Evolutionary conservation across 1,140 invertebrate genomes (phyloP).

Genomic region (Drosophila quadrilineata): DNA sequence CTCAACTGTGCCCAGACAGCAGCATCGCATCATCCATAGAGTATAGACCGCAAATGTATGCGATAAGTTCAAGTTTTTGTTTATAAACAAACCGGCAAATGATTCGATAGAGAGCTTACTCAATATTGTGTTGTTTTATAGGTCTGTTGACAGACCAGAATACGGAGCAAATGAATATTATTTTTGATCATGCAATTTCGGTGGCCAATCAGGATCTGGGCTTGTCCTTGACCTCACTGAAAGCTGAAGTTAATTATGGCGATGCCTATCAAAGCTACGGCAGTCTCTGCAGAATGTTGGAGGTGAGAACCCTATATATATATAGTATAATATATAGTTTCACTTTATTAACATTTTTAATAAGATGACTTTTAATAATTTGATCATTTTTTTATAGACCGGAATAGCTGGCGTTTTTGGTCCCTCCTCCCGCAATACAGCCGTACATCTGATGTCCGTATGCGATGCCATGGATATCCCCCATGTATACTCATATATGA

Average conservation of each 20-base stretch:
- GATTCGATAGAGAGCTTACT: not conserved
- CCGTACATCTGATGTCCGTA: constrained; percentile 91
- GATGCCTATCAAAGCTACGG: constrained; percentile 81
- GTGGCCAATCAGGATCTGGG: constrained; percentile 63
- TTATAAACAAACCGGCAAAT: constrained; percentile 67
- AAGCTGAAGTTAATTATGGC: constrained; percentile 67
- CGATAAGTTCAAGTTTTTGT: constrained; percentile 67
- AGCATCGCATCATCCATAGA: constrained; percentile 14
- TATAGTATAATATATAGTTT: not conserved
- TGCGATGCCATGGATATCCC: constrained; percentile 94
- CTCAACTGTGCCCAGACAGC: constrained; percentile 1
- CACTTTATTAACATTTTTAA: not conserved
- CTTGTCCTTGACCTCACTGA: constrained; percentile 45
- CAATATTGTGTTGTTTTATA: constrained; percentile 27
- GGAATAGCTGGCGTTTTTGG: constrained; percentile 92
- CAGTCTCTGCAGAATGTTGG: constrained; percentile 80
- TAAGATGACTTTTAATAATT: not conserved
- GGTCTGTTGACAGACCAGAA: constrained; percentile 73
- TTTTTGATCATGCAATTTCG: constrained; percentile 73
- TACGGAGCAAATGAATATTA: constrained; percentile 63
- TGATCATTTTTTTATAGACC: constrained; percentile 61
- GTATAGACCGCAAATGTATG: constrained; percentile 11
- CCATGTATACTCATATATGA: constrained; percentile 89
- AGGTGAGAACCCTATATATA: constrained; percentile 48
- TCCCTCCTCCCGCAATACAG: constrained; percentile 85